Evolutionary conservation across 2,888 invertebrate species (phyloP), one percentile per base, ranked within the genome.

Genomic region (Pinctada fucata): DNA sequence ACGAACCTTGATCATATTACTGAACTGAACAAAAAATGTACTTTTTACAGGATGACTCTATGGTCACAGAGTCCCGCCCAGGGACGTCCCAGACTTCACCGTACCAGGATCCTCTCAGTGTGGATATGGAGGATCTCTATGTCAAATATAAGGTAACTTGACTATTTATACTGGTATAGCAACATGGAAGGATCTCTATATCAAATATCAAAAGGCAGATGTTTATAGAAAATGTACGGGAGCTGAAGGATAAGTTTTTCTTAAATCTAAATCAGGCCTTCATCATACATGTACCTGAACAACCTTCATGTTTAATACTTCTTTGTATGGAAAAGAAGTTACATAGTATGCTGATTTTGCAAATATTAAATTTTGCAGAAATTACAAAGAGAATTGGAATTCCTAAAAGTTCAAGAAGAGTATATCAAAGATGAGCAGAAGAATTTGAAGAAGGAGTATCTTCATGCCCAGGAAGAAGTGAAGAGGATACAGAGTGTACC

Each of bases 391-490:
- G 97, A 98, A 94, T 93, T 99, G 48, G 99, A 99, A 93, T 99
- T 99, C 92, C 94, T 99, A 8, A 97, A 98, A 93, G 99, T 99
- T 0, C 99, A 99, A 94, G 99, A 99, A 92, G 99, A 99, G 90
- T 99, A 99, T 92, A 99, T 99, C 76, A 99, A 99, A 93, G 98
- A 99, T 94, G 99, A 99, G 93, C 99, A 99, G 92, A 95, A 99
- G 77, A 99, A 99, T 93, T 94, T 99, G 76, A 99, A 99, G 92
- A 99, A 99, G 90, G 99, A 99, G 93, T 98, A 99, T 93, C 94
- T 99, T 2, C 99, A 99, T 93, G 99, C 99, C 0, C 99, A 99
- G 86, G 94, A 94, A 88, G 94, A 94, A 94, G 99, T 99, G 0
- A 99, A 99, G 92, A 95, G 99, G 67, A 99, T 99, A 90, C 99